Evolutionary conservation across 2,888 invertebrate genomes (phyloP), one percentile per base, ranked within the genome.

Genomic region (Pilophorus perplexus): DNA sequence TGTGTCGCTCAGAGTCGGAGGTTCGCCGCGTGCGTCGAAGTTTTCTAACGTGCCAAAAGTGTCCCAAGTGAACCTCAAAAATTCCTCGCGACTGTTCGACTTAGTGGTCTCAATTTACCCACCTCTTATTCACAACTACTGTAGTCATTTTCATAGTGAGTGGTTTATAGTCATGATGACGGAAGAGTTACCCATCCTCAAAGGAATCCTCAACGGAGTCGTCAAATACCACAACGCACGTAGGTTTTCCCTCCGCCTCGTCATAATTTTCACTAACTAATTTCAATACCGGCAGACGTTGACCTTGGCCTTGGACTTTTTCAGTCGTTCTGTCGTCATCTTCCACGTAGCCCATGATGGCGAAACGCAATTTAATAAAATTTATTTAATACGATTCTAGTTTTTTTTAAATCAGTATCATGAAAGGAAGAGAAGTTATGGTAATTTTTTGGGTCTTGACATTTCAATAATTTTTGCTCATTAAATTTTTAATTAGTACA

Each of bases 211-310:
- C 74, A 91, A 92, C 78, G 91, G 92, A 77, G 90, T 88, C 77
- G 89, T 90, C 78, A 88, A 90, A 80, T 91, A 91, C 80, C 91
- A 91, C 80, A 91, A 92, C 85, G 91, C 91, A 83, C 91, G 92
- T 92, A 90, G 80, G 91, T 91, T 81, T 25, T 38, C 5, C 8
- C 54, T 37, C 14, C 20, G 8, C 14, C 18, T 12, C 16, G 38
- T 6, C 33, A 33, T 38, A 5, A 55, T 27, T 55, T 14, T 27
- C 10, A 54, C 22, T 22, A 38, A 42, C 22, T 23, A 12, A 50
- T 18, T 54, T 25, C 14, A n/a, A n/a, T n/a, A n/a, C n/a, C n/a
- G n/a, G n/a, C n/a, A n/a, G n/a, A n/a, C 12, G 37, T 37, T 10
- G 37, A 37, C 37, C 8, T 8, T 37, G n/a, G n/a, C n/a, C n/a